Base-by-base conservation (phyloP, 2,113 vertebrate genomes). In the Misgurnus mizolepis region DNA sequence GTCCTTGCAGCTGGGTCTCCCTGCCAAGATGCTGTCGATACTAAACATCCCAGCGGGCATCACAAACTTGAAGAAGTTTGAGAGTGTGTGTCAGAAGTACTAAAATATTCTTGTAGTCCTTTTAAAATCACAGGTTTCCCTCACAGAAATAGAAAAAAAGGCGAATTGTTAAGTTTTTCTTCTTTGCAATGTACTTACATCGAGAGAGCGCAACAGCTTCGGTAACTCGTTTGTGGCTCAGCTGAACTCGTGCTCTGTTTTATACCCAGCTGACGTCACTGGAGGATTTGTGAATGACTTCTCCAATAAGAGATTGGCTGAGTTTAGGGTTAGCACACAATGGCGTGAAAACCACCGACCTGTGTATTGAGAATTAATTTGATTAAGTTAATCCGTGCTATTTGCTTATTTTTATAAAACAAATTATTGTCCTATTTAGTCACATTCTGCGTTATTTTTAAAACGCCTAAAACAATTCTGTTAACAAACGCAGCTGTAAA, bases 31-130 rank as follows among this genome's bases (percentile, higher is more conserved):
- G 86, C 95, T 98, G 93, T 99, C 97, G 90, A 99, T 98, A 93
- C 95, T 99, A 92, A 99, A 99, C 97, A 99, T 98, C 91, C 95
- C 95, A 87, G 95, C 95, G 89, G 96, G 96, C 97, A 98, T 98
- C 91, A 82, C 78, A 80, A 60, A 64, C 68, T 65, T 78, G 47
- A 68, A 79, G 50, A 76, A 11, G 34, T 47, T 27, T 49, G 68
- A 81, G 55, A 79, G 22, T 79, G 22, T 56, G 62, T 73, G 58
- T 17, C 78, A 78, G 80, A 39, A 64, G 62, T 84, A 15, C 69
- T 65, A 45, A 80, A 76, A 61, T 71, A 76, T 58, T 75, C 43
- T 80, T 34, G 55, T 62, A 84, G 74, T 83, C 72, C 82, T 43
- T 62, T 71, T 41, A 79, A 77, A 78, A 53, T 69, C 76, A 72